Evolutionary conservation across 37 sponge, comb jelly and placozoan species (phyloP).

Genomic region (Chondrosia reniformis): DNA sequence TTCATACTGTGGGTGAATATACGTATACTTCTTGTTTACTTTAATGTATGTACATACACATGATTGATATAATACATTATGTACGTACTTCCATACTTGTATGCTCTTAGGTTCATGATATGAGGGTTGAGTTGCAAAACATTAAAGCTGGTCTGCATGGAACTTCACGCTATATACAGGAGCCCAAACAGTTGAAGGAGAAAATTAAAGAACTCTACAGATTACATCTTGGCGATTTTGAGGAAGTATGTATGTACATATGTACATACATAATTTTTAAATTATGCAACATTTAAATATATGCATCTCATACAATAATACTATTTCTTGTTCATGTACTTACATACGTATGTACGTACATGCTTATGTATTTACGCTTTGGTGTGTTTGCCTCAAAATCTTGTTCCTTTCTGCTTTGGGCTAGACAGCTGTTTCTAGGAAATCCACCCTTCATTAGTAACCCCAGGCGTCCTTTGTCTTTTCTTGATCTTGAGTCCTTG

Average conservation of each 20-base stretch:
- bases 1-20: neutral
- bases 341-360: neutral
- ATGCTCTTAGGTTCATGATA: slow-evolving; percentile 48
- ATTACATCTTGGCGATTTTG: slow-evolving; percentile 62
- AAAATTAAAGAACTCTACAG: slow-evolving; percentile 53
- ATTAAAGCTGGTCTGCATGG: slow-evolving; percentile 84
- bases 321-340: neutral
- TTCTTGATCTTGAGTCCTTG: neutral
- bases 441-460: neutral
- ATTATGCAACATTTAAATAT: neutral
- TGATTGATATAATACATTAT: neutral
- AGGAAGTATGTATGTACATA: slow-evolving; percentile 44
- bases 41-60: neutral
- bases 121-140: slow-evolving; percentile 68
- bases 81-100: too few relatives aligned
- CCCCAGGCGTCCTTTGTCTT: neutral
- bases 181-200: slow-evolving; percentile 90
- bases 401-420: too few relatives aligned
- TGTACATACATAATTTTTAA: neutral
- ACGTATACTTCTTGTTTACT: neutral
- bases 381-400: too few relatives aligned
- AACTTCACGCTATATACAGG: slow-evolving; percentile 82
- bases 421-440: neutral
- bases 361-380: too few relatives aligned
- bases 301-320: neutral